These are phyloP conservation scores for Trogon surrucura DNA, from an alignment of 2,113 vertebrate species.

Conservation along the genomic window DNA sequence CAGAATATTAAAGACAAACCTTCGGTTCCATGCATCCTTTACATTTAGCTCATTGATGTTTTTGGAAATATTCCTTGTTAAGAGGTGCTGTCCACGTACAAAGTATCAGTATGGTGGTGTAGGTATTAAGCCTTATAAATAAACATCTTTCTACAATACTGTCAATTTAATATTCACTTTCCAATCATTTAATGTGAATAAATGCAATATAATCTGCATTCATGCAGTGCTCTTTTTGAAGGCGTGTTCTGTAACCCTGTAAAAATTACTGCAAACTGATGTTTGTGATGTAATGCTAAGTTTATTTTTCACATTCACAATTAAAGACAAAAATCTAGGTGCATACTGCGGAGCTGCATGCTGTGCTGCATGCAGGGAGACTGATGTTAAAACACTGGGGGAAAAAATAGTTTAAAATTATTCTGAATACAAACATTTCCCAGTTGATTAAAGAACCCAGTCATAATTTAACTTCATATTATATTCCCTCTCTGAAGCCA, in stretches of 20 bases:
- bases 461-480: neutral
- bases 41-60: neutral
- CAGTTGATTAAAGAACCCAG: neutral
- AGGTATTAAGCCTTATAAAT: slow-evolving; percentile 38
- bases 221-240: neutral
- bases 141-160: slow-evolving; percentile 20
- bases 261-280: slow-evolving; percentile 38
- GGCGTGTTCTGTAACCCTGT: neutral
- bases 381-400: neutral
- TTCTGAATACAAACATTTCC: neutral
- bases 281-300: neutral
- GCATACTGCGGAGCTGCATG: neutral
- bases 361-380: neutral
- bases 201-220: slow-evolving; percentile 17
- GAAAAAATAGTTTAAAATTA: neutral
- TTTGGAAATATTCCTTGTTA: slow-evolving; percentile 18
- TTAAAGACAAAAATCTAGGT: neutral
- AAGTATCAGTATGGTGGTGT: neutral
- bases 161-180: slow-evolving; percentile 47
- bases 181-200: slow-evolving; percentile 51
- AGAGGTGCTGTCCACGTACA: neutral
- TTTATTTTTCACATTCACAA: neutral
- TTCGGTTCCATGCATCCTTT: neutral
- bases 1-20: neutral
- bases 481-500: neutral